Base-by-base conservation (phyloP, 30 jellyfish, hydroid and myxozoan species). In the Morbakka virulenta region DNA sequence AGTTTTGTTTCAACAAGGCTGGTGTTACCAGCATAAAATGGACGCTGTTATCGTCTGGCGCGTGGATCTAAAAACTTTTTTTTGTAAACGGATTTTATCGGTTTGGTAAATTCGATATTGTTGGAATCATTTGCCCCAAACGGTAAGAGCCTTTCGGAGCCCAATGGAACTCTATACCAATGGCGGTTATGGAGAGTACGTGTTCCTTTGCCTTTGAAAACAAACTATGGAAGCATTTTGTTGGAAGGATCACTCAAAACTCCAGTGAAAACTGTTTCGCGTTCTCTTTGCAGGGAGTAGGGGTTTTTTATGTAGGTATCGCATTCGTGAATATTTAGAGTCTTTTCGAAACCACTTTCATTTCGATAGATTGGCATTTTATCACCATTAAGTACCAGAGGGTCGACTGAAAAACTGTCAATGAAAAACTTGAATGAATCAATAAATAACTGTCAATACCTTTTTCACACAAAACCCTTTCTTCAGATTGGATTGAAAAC, bases 391-490 rank as follows among this genome's bases (percentile, higher is more conserved):
- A 72, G 49, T 14, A 72, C 52, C 41, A 23, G 85, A 13, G 84
- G 84, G 30, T 72, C 84, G 62, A 72, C 84, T 21, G 52, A 36
- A 72, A 17, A 72, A 28, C 52, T 72, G 35, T 72, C 84, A 72
- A 41, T 72, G 52, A 48, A 72, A 24, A 72, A 72, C 32, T 72
- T 72, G 81, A n/a, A 70, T 82, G 6, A 13, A 34, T 35, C 82
- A 57, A 9, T 13, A 11, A 22, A 13, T n/a, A n/a, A 13, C 24
- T 13, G 24, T 57, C 13, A 13, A 57, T 22, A 13, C 71, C 26
- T 24, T 9, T 24, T 4, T 70, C 51, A 81, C 9, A 20, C 11
- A 32, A 6, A 6, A 9, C 24, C 71, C 13, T 14, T 57, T 34
- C 11, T 70, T 28, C 32, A 34, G 82, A 17, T 70, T 70, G n/a